phyloP scores from a whole-genome alignment of 2,888 invertebrate species.

The Drosophila emarginata region DNA sequence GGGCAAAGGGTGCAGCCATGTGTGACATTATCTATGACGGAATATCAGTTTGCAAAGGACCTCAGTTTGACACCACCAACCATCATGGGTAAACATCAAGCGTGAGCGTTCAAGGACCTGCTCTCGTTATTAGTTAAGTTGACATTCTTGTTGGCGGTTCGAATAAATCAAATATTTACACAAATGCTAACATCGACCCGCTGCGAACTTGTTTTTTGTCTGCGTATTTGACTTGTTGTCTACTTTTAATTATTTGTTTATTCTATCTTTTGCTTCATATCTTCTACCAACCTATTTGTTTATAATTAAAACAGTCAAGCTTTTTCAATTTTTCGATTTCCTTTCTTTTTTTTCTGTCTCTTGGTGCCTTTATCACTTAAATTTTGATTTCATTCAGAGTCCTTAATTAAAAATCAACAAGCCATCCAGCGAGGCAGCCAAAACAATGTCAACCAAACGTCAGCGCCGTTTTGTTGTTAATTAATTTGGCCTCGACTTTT shows the following conservation, averaged over 20 bases:
- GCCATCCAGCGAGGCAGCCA: constrained; percentile 19
- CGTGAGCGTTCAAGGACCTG: constrained; percentile 57
- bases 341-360: constrained; percentile 12
- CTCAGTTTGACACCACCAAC: constrained; percentile 44
- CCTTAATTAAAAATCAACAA: constrained; percentile 74
- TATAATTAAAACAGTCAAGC: constrained; percentile 69
- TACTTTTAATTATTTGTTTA: constrained; percentile 74
- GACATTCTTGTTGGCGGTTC: constrained; percentile 48
- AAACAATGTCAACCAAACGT: constrained; percentile 16
- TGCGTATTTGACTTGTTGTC: constrained; percentile 58
- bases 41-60: constrained; percentile 49
- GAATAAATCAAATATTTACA: constrained; percentile 62
- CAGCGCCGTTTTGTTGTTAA: constrained; percentile 61
- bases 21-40: constrained; percentile 72
- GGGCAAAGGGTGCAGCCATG: constrained; percentile 44
- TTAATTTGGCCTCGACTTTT: constrained; percentile 66
- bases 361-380: constrained; percentile 58
- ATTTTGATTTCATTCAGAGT: constrained; percentile 55
- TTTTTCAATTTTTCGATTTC: constrained; percentile 24
- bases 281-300: constrained; percentile 59
- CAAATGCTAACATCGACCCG: constrained; percentile 67
- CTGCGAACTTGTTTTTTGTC: constrained; percentile 15
- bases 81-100: constrained; percentile 46
- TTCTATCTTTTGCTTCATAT: constrained; percentile 57
- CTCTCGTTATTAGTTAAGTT: constrained; percentile 63